These are phyloP conservation scores for Sakesphorus luctuosus DNA, from an alignment of 2,113 vertebrate genomes.

Conservation along the genomic window DNA sequence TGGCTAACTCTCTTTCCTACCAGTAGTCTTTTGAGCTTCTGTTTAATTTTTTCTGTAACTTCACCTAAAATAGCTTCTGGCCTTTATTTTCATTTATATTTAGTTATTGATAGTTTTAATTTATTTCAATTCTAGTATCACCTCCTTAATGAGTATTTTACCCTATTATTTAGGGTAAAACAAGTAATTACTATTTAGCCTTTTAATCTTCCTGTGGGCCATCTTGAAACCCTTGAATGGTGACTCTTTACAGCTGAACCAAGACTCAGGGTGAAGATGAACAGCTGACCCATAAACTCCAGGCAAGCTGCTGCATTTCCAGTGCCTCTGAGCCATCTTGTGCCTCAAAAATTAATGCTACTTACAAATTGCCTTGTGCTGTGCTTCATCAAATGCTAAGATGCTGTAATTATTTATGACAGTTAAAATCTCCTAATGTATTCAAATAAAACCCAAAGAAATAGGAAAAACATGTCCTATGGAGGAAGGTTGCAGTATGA, in stretches of 20 bases:
- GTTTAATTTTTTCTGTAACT: background rate
- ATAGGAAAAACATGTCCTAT: background rate
- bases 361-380: constrained; percentile 31
- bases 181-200: background rate
- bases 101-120: background rate
- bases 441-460: constrained; percentile 15
- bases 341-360: constrained; percentile 38
- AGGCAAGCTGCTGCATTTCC: background rate
- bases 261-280: background rate
- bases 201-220: background rate
- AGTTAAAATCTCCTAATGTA: constrained; percentile 24
- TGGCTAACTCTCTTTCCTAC: background rate
- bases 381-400: background rate
- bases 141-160: background rate
- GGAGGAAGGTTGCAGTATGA: background rate
- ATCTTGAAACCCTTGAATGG: background rate
- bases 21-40: background rate
- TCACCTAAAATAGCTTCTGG: background rate
- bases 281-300: constrained; percentile 24
- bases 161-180: background rate
- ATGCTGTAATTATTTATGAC: constrained; percentile 41
- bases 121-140: background rate
- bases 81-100: background rate
- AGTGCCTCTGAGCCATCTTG: constrained; percentile 35
- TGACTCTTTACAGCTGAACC: background rate